These are phyloP conservation scores for Choloepus didactylus DNA, from an alignment of 2,797 vertebrate genomes.

Conservation along the genomic window DNA sequence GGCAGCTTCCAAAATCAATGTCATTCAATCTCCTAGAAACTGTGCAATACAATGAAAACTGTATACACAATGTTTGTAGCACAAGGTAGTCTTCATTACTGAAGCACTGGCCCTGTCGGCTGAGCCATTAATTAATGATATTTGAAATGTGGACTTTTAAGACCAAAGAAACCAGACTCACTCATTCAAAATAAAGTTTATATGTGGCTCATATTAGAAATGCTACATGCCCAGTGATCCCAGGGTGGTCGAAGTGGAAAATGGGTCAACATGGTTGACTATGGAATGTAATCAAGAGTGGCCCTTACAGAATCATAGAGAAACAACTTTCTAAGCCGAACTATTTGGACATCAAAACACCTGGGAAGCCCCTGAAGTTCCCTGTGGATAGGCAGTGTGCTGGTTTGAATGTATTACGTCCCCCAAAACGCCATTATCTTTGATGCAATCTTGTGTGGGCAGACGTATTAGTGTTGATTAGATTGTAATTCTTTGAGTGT, in stretches of 20 bases:
- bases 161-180: too few species aligned
- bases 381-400: background rate
- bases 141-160: background rate
- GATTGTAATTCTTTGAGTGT: too few species aligned
- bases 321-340: background rate
- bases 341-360: too few species aligned
- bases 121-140: background rate
- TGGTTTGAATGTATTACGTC: too few species aligned
- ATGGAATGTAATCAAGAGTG: fast-evolving
- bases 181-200: background rate
- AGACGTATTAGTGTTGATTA: too few species aligned
- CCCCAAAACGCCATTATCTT: too few species aligned
- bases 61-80: fast-evolving
- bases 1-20: background rate
- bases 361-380: background rate
- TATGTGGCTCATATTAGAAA: fast-evolving
- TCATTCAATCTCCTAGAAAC: background rate
- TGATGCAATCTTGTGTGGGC: too few species aligned
- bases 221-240: fast-evolving
- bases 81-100: background rate
- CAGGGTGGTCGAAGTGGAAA: fast-evolving
- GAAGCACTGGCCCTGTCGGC: background rate
- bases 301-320: too few species aligned
- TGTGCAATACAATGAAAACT: background rate
- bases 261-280: fast-evolving